Percentiles rank a stretch among this genome's conserved stretches.
These are phyloP conservation scores for Chymomyza procnemis DNA, from an alignment of 2,888 invertebrate genomes.

Conservation along the genomic window DNA sequence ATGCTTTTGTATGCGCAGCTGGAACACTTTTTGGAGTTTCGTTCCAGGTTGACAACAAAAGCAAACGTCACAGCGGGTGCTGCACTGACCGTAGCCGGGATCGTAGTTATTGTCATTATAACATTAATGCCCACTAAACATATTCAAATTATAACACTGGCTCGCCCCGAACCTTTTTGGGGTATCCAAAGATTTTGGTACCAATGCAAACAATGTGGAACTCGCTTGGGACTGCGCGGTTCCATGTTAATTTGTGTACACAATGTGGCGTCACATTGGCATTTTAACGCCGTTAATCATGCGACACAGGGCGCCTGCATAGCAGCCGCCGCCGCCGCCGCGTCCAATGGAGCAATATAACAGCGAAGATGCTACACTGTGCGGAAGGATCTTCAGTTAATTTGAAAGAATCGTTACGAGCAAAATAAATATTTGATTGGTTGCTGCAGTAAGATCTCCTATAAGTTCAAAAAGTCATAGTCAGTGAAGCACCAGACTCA, in stretches of 20 bases:
- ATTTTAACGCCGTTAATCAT: constrained; percentile 78
- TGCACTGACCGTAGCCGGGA: constrained; percentile 52
- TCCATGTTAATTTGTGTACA: constrained; percentile 71
- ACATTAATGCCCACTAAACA: constrained; percentile 75
- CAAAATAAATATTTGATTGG: too few species aligned
- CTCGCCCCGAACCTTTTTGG: background rate
- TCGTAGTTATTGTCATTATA: constrained; percentile 75
- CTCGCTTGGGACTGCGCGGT: constrained; percentile 15
- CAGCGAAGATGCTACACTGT: background rate
- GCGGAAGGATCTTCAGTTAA: too few species aligned
- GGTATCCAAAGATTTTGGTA: background rate
- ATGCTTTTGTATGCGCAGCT: constrained; percentile 37
- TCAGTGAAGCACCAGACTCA: too few species aligned
- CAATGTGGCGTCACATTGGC: constrained; percentile 77
- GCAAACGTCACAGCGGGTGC: constrained; percentile 65
- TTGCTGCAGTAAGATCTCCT: too few species aligned
- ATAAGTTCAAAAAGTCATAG: too few species aligned
- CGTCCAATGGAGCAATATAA: background rate
- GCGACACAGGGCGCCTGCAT: constrained; percentile 73
- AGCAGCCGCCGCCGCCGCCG: background rate
- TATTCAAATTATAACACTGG: constrained; percentile 74
- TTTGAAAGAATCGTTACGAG: too few species aligned
- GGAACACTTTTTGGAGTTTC: constrained; percentile 34
- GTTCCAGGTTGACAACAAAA: constrained; percentile 63
- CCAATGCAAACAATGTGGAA: background rate